Evolutionary conservation across 2,888 invertebrate species (phyloP).

Genomic region (Corythucha ciliata): DNA sequence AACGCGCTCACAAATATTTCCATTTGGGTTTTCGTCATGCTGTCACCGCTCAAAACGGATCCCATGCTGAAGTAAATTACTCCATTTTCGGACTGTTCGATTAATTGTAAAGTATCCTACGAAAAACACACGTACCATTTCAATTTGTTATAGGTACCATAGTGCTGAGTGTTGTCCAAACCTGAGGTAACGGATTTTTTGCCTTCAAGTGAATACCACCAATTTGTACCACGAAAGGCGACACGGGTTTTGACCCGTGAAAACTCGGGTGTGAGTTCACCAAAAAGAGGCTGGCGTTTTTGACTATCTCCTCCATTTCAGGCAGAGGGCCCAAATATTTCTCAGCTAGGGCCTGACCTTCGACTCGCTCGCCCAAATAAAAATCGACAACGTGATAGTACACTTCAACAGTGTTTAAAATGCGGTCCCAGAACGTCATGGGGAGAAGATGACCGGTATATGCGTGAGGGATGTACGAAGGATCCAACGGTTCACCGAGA

Average conservation of each 20-base stretch:
- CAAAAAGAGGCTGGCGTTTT: constrained; percentile 45
- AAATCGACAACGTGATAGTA: constrained; percentile 38
- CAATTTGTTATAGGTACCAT: too few relatives aligned
- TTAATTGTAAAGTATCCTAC: constrained; percentile 50
- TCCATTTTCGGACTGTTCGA: constrained; percentile 57
- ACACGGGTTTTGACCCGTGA: constrained; percentile 44
- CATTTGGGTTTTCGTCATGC: constrained; percentile 52
- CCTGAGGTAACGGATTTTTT: constrained; percentile 27
- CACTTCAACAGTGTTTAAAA: constrained; percentile 43
- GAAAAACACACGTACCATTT: too few relatives aligned
- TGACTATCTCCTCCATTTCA: constrained; percentile 41
- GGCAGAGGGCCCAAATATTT: constrained; percentile 35
- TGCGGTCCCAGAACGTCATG: constrained; percentile 36
- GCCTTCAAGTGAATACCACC: constrained; percentile 50
- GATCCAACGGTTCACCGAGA: constrained; percentile 50
- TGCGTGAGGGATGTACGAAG: constrained; percentile 49
- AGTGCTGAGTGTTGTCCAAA: too few relatives aligned
- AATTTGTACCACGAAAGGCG: constrained; percentile 53
- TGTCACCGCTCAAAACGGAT: constrained; percentile 58
- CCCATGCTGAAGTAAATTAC: constrained; percentile 69
- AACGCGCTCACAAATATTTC: constrained; percentile 53
- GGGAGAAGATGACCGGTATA: not conserved
- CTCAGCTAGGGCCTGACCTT: constrained; percentile 22
- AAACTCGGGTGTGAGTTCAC: constrained; percentile 44
- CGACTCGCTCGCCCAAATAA: constrained; percentile 10